phyloP scores from a whole-genome alignment of 1,140 invertebrate species.

The Brevipalpus yothersi region DNA sequence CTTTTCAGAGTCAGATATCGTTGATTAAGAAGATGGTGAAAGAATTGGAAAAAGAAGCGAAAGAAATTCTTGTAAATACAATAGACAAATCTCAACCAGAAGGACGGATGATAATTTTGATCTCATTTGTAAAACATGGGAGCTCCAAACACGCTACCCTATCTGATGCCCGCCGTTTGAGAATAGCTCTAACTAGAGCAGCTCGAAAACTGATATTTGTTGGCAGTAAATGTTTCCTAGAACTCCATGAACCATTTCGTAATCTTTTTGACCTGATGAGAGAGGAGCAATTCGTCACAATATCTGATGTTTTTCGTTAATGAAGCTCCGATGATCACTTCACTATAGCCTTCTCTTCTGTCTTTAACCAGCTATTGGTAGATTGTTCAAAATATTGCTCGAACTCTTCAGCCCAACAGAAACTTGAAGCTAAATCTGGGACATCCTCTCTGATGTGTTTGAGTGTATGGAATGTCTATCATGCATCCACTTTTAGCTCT shows the following conservation, averaged over 20 bases:
- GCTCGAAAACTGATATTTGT: conserved; percentile 70
- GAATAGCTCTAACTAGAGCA: conserved; percentile 75
- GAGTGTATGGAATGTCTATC: too few relatives aligned
- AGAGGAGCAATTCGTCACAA: not conserved
- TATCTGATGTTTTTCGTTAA: too few relatives aligned
- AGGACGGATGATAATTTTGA: conserved; percentile 74
- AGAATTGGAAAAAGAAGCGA: conserved; percentile 10
- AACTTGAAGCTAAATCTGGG: too few relatives aligned
- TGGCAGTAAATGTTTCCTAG: conserved; percentile 38
- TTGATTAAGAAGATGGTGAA: conserved; percentile 31
- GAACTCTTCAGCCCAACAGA: too few relatives aligned
- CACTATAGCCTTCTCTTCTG: too few relatives aligned
- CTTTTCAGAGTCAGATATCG: conserved; percentile 62
- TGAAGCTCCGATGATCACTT: too few relatives aligned
- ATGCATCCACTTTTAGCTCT: too few relatives aligned
- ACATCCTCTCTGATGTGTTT: too few relatives aligned
- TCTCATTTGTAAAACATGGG: conserved; percentile 46
- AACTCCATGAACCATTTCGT: conserved; percentile 36
- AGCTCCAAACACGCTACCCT: conserved; percentile 33
- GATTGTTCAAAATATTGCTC: too few relatives aligned
- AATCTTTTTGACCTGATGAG: not conserved
- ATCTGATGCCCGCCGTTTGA: conserved; percentile 58
- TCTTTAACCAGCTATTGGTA: too few relatives aligned
- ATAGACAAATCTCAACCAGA: conserved; percentile 91
- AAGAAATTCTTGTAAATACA: conserved; percentile 58